Evolutionary conservation across 2,113 vertebrate genomes (phyloP).

Genomic region (Plecotus auritus): DNA sequence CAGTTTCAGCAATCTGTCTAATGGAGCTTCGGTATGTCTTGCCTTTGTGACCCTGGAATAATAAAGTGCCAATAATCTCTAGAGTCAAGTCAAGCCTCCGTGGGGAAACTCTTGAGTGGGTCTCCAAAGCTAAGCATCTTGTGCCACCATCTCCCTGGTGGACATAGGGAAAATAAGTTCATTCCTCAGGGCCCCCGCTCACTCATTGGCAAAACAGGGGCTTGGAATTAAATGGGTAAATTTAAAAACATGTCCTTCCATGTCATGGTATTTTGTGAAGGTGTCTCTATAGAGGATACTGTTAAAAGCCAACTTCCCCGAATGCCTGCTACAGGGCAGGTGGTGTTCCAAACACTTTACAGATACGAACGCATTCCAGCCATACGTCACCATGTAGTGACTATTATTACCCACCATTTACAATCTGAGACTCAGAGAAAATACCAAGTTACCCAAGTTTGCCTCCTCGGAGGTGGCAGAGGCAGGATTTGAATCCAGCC

Average conservation of each 20-base stretch:
- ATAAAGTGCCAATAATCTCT: background rate
- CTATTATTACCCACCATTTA: no score
- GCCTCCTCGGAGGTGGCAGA: background rate
- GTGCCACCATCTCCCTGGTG: background rate
- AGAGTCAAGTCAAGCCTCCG: background rate
- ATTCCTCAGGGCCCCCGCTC: no score
- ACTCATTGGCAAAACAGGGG: background rate
- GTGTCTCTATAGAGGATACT: background rate
- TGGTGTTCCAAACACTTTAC: background rate
- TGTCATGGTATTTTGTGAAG: background rate
- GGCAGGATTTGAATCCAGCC: background rate
- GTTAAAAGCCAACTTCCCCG: background rate
- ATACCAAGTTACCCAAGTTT: background rate
- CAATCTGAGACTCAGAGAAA: background rate
- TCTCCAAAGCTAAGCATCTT: background rate
- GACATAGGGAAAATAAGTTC: background rate
- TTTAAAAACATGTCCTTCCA: background rate
- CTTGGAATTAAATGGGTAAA: background rate
- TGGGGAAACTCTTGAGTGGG: background rate
- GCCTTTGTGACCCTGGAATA: background rate
- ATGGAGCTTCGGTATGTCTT: background rate
- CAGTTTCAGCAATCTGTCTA: background rate
- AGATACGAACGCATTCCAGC: background rate
- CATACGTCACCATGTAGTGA: fast-evolving
- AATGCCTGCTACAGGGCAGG: background rate